Evolutionary conservation across 23 tunicate species (phyloP).

Genomic region (Diplosoma virens): DNA sequence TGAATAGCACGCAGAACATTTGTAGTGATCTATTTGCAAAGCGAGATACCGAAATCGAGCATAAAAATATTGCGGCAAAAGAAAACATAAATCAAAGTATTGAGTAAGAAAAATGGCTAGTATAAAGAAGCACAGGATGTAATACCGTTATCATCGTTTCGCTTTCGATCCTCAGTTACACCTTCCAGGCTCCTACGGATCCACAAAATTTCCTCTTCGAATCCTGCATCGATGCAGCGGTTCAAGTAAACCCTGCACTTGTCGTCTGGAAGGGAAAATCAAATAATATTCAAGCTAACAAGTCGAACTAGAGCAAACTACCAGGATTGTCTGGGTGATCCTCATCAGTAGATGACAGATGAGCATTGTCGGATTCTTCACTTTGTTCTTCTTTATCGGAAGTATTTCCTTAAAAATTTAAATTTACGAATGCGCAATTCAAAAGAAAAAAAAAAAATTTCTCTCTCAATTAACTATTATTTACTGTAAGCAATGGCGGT

Average conservation of each 20-base stretch:
- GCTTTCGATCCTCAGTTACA: neutral
- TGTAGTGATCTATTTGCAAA: no score
- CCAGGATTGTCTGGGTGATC: neutral
- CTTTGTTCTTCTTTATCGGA: neutral
- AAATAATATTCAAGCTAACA: neutral
- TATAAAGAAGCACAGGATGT: neutral
- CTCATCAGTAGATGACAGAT: constrained; percentile 8
- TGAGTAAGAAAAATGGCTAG: no score
- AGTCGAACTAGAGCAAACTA: neutral
- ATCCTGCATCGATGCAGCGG: constrained; percentile 12
- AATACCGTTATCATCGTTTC: neutral
- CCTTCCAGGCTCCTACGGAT: neutral
- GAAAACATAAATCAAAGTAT: no score
- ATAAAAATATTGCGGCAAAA: no score
- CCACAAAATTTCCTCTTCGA: constrained; percentile 28
- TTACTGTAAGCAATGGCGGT: no score
- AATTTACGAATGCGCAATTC: no score
- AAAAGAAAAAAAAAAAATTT: no score
- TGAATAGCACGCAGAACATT: no score
- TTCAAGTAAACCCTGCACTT: neutral
- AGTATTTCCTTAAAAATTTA: no score
- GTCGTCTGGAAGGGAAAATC: neutral
- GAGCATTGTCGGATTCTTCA: neutral
- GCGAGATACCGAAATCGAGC: no score
- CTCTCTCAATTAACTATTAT: no score